These are phyloP conservation scores for Rhizoglyphus robini DNA, from an alignment of 1,140 invertebrate genomes.

Conservation along the genomic window DNA sequence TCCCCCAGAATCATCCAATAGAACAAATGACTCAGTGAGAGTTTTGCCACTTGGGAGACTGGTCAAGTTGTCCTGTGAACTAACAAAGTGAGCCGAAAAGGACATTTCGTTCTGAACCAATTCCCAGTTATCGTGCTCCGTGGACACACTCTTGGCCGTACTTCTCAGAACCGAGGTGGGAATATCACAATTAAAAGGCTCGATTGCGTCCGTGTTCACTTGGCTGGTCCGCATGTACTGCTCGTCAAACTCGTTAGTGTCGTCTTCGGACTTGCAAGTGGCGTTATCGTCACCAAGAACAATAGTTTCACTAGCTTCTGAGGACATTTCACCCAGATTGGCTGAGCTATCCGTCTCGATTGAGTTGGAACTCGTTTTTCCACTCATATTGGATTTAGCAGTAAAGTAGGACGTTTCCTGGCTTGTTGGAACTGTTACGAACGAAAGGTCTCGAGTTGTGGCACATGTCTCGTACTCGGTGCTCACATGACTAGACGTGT, in stretches of 20 bases:
- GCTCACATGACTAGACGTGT: conserved; percentile 34
- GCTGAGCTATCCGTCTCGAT: conserved; percentile 74
- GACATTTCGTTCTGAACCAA: conserved; percentile 16
- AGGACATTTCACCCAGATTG: conserved; percentile 63
- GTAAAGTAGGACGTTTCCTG: conserved; percentile 65
- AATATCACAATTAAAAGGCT: conserved; percentile 42
- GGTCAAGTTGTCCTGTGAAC: too few species aligned
- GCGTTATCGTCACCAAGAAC: conserved; percentile 43
- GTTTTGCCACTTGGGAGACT: background rate
- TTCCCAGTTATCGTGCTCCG: conserved; percentile 22
- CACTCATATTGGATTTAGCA: conserved; percentile 47
- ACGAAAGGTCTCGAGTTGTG: conserved; percentile 57
- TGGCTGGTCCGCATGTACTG: conserved; percentile 34
- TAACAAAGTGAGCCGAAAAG: too few species aligned
- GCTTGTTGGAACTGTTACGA: conserved; percentile 62
- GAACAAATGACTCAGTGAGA: background rate
- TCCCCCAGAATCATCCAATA: background rate
- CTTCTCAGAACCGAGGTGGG: conserved; percentile 33
- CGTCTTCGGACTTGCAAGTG: conserved; percentile 22
- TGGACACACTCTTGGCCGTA: conserved; percentile 20
- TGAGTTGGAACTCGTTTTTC: conserved; percentile 60
- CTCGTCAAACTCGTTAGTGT: conserved; percentile 17
- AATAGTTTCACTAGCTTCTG: conserved; percentile 74
- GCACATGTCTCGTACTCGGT: conserved; percentile 75
- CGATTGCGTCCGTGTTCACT: conserved; percentile 31